Evolutionary conservation across 2,888 invertebrate genomes (phyloP).

Genomic region (Calameuta pallipes): DNA sequence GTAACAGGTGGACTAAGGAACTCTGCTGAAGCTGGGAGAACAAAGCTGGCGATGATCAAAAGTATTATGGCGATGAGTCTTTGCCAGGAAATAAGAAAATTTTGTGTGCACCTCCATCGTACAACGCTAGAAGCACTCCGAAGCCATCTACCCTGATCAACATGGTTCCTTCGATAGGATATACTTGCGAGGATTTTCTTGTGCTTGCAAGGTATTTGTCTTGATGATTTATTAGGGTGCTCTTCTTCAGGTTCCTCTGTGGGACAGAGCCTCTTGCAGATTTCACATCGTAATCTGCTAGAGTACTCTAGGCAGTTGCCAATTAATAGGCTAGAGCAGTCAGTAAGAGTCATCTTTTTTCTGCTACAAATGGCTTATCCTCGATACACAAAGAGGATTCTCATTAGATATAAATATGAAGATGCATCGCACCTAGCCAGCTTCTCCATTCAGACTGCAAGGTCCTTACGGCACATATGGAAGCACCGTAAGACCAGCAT

Average conservation of each 20-base stretch:
- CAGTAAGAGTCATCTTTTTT: background rate
- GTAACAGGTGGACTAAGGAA: background rate
- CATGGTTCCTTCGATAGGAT: constrained; percentile 2
- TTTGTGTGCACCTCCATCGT: constrained; percentile 44
- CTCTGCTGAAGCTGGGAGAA: constrained; percentile 23
- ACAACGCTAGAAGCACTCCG: constrained; percentile 57
- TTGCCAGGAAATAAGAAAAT: constrained; percentile 13
- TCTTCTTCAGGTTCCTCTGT: constrained; percentile 23
- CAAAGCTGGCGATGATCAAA: constrained; percentile 30
- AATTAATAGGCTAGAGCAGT: background rate
- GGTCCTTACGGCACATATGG: background rate
- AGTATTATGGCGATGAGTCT: constrained; percentile 15
- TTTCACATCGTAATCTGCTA: background rate
- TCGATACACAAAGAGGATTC: background rate
- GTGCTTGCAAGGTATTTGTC: background rate
- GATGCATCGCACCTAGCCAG: background rate
- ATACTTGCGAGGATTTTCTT: background rate
- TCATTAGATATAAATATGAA: background rate
- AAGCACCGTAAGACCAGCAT: background rate
- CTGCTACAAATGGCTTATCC: background rate
- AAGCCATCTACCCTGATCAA: constrained; percentile 37
- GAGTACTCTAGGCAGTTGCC: background rate
- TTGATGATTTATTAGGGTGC: constrained; percentile 11
- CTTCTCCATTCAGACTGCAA: background rate
- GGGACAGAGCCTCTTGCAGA: background rate